phyloP scores from a whole-genome alignment of 2,113 vertebrate species.

The Typhlomys cinereus region DNA sequence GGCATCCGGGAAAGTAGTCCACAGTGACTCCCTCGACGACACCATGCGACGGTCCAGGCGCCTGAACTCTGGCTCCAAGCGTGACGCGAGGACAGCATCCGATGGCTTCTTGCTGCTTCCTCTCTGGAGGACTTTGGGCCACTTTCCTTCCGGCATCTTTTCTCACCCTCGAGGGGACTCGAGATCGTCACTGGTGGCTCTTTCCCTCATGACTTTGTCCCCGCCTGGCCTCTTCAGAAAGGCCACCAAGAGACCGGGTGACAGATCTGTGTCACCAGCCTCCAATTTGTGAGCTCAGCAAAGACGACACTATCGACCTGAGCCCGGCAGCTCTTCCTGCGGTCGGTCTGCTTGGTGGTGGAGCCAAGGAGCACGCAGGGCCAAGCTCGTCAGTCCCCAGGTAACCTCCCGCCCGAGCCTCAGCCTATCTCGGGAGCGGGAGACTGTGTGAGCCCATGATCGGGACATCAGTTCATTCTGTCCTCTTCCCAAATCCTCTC shows the following conservation, averaged over 20 bases:
- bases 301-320: constrained; percentile 15
- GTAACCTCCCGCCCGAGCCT: neutral
- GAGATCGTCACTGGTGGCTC: neutral
- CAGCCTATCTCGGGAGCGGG: accelerated
- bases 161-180: neutral
- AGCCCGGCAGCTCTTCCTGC: neutral
- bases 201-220: neutral
- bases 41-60: no score
- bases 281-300: constrained; percentile 17
- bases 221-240: neutral
- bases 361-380: neutral
- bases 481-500: neutral
- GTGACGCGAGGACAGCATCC: neutral
- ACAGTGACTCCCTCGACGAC: no score
- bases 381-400: neutral
- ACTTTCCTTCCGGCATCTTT: neutral
- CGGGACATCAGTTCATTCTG: neutral
- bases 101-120: neutral
- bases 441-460: neutral
- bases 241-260: neutral
- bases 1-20: no score
- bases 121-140: neutral
- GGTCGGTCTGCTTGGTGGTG: neutral
- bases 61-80: no score
- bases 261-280: neutral